Base-by-base conservation (phyloP, 2,888 invertebrate species). In the Amorpha juglandis region DNA sequence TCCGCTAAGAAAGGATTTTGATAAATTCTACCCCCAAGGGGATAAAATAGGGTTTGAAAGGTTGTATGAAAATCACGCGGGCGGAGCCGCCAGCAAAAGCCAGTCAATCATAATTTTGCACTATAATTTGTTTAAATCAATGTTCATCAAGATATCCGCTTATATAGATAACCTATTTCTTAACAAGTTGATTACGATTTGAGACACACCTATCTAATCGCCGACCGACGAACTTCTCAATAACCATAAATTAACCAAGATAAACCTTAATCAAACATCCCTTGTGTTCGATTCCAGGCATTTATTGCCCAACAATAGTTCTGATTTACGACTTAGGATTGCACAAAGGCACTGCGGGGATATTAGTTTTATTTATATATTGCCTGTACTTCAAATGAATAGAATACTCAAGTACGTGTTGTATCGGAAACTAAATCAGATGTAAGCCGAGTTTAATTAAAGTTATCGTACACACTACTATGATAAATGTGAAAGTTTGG, bases 221-320 rank as follows among this genome's bases (percentile, higher is more conserved):
- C 63, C 67, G 74, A 73, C 71, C 75, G 73, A 65, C 58, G 68
- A 77, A 65, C 71, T 76, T 77, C 75, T 85, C 87, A 85, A 87
- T 90, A 89, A 88, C 82, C 86, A 85, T 90, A 91, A 91, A 91
- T 91, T 90, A 90, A 88, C 86, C 81, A 80, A 88, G 90, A 91
- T 92, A 92, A 91, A 90, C 88, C 90, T 88, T 92, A 91, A 91
- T 92, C 90, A 91, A 91, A 89, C 85, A 87, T 89, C 90, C 89
- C 90, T 86, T 84, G 91, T 87, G 90, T 88, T 91, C 91, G 86
- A 90, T 89, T 87, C 83, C 79, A 77, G 82, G 80, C 89, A 87
- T 91, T 92, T 91, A 92, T 90, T 90, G 87, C 84, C 82, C 81
- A 87, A 91, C 91, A 92, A 91, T 91, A 91, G 91, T 91, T 91